Evolutionary conservation across 2,888 invertebrate species (phyloP), one percentile per base, ranked within the genome.

Genomic region (Alviniconcha strummeri): DNA sequence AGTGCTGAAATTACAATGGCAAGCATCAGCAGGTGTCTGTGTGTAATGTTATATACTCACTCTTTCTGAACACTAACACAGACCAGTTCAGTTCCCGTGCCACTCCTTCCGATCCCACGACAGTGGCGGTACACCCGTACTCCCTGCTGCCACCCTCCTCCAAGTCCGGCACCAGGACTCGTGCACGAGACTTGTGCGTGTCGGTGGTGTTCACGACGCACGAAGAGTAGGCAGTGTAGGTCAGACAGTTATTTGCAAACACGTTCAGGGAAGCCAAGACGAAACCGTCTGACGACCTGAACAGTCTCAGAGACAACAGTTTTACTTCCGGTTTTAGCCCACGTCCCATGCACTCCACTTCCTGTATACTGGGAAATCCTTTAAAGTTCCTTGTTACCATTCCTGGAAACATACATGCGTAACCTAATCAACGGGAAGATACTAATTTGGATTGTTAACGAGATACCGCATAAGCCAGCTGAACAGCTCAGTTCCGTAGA

Each of bases 281-380:
- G 7, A 60, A 55, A 15, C 64, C 54, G 64, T 76, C 75, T 15
- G 13, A 13, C 11, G 36, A 60, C 15, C 36, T 19, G 52, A 67
- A 82, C 67, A 82, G 19, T 54, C 67, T 82, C 55, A 82, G 75
- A 5, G 82, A 76, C 60, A 82, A 19, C 55, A 82, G 76, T 52
- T 75, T 82, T 76, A 67, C 67, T 82, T 82, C 81, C 64, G 82
- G 54, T 75, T 76, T 57, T 54, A 82, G 57, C 55, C 57, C 64
- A 11, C 17, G 52, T 15, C 82, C 82, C 60, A 57, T 76, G 67
- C 82, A 82, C 54, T 82, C 82, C 60, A 82, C 82, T 82, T 82
- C 82, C 82, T 57, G 82, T 76, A 82, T 75, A 7, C 74, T 74
- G 17, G 82, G 64, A 15, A 82, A 60, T 6, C 74, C 75, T 75